A percentile compares a stretch with the other conserved stretches of the same genome.
Conservation (phyloP, 2,797 vertebrate genomes). For the Hippoglossus hippoglossus region DNA sequence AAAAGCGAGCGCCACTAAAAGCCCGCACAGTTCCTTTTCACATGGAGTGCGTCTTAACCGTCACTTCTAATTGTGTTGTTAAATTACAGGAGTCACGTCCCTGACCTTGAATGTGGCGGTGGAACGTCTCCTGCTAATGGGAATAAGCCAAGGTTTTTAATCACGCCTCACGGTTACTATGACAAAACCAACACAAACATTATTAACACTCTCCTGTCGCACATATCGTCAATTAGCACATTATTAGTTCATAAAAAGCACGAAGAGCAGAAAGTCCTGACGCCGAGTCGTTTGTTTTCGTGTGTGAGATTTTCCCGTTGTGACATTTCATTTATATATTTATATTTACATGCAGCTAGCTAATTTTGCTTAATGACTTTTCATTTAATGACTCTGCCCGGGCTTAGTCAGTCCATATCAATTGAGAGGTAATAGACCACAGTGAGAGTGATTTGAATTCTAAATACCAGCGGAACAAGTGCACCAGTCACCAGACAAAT, state of each 20-base stretch:
- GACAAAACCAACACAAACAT: background rate
- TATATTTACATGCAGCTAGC: constrained; percentile 67
- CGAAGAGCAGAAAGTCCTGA: background rate
- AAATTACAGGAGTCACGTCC: constrained; percentile 11
- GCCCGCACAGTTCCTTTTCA: constrained; percentile 18
- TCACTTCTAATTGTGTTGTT: constrained; percentile 35
- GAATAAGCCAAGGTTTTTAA: background rate
- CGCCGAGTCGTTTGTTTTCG: constrained; percentile 36
- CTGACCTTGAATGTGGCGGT: background rate
- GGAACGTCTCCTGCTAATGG: background rate
- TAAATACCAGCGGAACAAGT: constrained; percentile 53
- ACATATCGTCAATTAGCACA: constrained; percentile 2
- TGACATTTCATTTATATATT: constrained; percentile 67
- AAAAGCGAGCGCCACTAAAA: constrained; percentile 48
- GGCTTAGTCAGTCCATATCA: constrained; percentile 60
- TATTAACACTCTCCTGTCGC: background rate
- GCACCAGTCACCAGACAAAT: constrained; percentile 45
- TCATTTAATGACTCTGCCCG: constrained; percentile 62
- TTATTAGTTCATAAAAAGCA: constrained; percentile 11
- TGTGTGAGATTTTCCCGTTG: constrained; percentile 27
- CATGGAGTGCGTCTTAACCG: constrained; percentile 10
- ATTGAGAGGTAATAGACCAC: constrained; percentile 60
- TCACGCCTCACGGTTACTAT: background rate
- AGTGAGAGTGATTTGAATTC: constrained; percentile 62
- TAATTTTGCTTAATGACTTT: constrained; percentile 71